Evolutionary conservation across 2,888 invertebrate genomes (phyloP).

Genomic region (Panzeria rudis): DNA sequence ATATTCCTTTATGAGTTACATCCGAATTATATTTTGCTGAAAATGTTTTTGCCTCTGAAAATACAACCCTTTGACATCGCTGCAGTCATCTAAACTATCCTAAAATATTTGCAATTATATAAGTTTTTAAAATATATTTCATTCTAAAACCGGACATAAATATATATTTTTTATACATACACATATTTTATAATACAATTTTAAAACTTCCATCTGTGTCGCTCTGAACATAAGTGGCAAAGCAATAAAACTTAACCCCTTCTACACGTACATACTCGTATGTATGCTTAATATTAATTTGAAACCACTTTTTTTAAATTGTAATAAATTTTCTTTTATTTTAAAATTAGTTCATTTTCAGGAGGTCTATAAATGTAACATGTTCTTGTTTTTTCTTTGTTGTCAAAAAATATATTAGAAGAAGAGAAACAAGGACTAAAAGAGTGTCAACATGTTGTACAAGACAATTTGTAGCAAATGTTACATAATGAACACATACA

Average conservation of each 20-base stretch:
- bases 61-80: too few relatives aligned
- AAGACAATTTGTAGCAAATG: constrained; percentile 77
- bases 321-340: constrained; percentile 64
- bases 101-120: not conserved
- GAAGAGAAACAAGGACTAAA: constrained; percentile 61
- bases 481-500: constrained; percentile 71
- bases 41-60: too few relatives aligned
- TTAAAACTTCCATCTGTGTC: constrained; percentile 19
- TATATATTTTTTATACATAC: not conserved
- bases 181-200: not conserved
- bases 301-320: constrained; percentile 33
- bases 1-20: too few relatives aligned
- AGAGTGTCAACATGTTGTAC: constrained; percentile 75
- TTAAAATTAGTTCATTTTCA: constrained; percentile 63
- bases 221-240: not conserved
- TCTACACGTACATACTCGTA: constrained; percentile 9
- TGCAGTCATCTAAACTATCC: not conserved
- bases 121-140: not conserved
- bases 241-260: constrained; percentile 50
- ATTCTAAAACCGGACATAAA: not conserved
- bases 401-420: constrained; percentile 32
- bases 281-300: constrained; percentile 38
- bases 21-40: too few relatives aligned
- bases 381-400: constrained; percentile 18
- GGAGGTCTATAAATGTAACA: constrained; percentile 65